phyloP scores from a whole-genome alignment of 2,113 vertebrate species.

The Malurus cyaneus region DNA sequence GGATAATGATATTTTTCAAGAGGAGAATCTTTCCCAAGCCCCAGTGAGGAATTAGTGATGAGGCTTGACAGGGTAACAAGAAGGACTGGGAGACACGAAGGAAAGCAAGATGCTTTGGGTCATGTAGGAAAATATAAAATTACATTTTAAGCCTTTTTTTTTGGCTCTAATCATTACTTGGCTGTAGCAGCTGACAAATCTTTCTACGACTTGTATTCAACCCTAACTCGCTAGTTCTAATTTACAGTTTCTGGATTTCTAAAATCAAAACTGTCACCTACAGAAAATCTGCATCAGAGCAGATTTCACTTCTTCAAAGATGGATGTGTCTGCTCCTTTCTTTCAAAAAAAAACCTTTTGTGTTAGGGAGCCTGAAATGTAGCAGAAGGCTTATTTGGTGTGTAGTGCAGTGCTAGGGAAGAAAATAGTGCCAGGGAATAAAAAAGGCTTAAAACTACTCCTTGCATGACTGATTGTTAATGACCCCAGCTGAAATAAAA shows the following conservation, averaged over 20 bases:
- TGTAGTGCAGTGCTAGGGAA: background rate
- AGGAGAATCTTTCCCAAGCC: background rate
- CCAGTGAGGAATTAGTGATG: background rate
- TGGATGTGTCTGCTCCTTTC: background rate
- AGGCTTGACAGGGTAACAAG: rapidly evolving
- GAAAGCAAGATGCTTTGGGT: background rate
- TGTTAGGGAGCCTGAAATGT: background rate
- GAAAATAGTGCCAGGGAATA: background rate
- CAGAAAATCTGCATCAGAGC: background rate
- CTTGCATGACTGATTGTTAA: background rate
- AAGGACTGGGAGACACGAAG: background rate
- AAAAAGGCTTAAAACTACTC: background rate
- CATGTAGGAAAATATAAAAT: background rate
- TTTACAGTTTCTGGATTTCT: background rate
- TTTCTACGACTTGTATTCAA: background rate
- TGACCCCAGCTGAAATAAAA: background rate
- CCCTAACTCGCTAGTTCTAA: background rate
- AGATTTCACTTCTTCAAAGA: background rate
- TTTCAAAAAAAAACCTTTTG: background rate
- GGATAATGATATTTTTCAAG: background rate
- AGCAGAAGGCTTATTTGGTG: background rate
- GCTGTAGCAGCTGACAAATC: background rate
- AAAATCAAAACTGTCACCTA: background rate
- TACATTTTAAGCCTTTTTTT: background rate
- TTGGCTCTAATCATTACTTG: background rate